Conservation (phyloP, 2,113 vertebrate genomes). For the Gallinago undulata region DNA sequence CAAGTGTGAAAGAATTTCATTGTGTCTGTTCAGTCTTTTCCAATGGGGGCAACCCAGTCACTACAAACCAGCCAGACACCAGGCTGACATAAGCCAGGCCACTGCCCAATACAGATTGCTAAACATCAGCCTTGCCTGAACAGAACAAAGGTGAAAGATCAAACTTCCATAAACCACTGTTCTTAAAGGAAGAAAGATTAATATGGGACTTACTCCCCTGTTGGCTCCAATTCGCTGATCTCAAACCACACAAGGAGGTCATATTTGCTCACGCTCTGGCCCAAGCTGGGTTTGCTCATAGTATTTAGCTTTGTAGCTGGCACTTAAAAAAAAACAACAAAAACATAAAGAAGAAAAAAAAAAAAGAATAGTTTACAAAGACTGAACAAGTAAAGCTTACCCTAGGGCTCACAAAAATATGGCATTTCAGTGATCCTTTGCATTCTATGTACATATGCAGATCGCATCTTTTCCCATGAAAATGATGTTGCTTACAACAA, state of each 20-base stretch:
- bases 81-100: not conserved
- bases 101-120: fast-evolving
- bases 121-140: not conserved
- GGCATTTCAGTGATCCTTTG: not conserved
- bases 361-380: not conserved
- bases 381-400: not conserved
- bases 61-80: not conserved
- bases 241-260: slow-evolving; percentile 99
- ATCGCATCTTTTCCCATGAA: not conserved
- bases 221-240: slow-evolving; percentile 98
- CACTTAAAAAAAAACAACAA: slow-evolving; percentile 73
- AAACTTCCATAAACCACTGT: not conserved
- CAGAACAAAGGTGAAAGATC: not conserved
- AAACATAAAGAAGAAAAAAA: not conserved
- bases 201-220: slow-evolving; percentile 90
- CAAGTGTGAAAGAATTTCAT: not conserved
- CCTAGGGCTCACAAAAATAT: not conserved
- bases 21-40: not conserved
- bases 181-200: not conserved
- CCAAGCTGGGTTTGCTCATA: slow-evolving; percentile 92
- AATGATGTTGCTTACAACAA: not conserved
- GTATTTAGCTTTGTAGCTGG: slow-evolving; percentile 95
- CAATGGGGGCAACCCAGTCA: not conserved
- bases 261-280: slow-evolving; percentile 97
- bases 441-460: not conserved